Base-by-base conservation (phyloP, 1,140 invertebrate genomes). In the Drosophila kanapiae region DNA sequence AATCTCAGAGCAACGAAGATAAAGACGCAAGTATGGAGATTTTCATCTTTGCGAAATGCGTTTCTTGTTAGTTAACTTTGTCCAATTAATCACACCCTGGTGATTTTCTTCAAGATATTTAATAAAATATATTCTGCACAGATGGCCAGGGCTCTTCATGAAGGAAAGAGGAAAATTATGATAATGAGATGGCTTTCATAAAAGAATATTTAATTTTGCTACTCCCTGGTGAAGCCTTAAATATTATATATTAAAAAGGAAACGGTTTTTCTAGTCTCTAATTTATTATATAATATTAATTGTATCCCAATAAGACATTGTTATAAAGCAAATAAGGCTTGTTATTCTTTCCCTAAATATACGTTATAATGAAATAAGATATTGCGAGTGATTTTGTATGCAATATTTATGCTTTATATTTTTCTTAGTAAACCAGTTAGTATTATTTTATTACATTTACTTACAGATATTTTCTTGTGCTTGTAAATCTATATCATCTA, bases 51-150 rank as follows among this genome's bases (percentile, higher is more conserved):
- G 3, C 23, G 16, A 6, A 1, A 14, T 35, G 18, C 9, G 13
- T 51, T 23, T 33, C 53, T 56, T 56, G n/a, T 38, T 56, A 56
- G 35, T 38, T n/a, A 56, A 38, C 18, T 56, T 56, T 56, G 35
- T 56, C 18, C 18, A 56, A 56, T 56, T 56, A 56, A 27, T 56
- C 53, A 56, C 53, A 38, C 53, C n/a, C 18, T 9, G 53, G 18
- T 56, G 53, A n/a, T 23, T 56, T 23, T n/a, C 35, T 38, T 56
- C 8, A 9, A 2, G 5, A 56, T n/a, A 38, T 27, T 38, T 56
- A 37, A 56, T 56, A 23, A 27, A 56, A 23, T 56, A 6, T 38
- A 38, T 38, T 38, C 13, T 27, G 35, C 53, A 38, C 18, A 38
- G 35, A 23, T 56, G 18, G 13, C 5, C 5, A 13, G 23, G 13